phyloP scores from a whole-genome alignment of 2,113 vertebrate genomes.

The Vidua macroura region DNA sequence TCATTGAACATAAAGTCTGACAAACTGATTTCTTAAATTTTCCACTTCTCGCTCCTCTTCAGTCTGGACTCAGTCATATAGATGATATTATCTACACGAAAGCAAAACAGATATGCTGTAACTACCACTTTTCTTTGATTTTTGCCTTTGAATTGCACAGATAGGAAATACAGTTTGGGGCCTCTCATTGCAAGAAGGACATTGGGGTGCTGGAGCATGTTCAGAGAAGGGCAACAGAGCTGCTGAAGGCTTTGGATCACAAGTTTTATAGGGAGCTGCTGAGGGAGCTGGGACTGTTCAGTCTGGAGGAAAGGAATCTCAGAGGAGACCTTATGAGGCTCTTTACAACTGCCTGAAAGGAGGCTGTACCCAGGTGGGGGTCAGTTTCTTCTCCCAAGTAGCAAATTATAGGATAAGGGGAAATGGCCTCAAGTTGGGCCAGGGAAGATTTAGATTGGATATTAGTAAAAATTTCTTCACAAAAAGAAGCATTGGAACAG shows the following conservation, averaged over 20 bases:
- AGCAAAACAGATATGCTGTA: background rate
- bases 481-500: background rate
- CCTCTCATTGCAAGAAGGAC: background rate
- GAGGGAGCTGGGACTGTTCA: background rate
- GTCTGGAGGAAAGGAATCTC: background rate
- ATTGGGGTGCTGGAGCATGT: background rate
- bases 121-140: background rate
- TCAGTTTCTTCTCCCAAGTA: background rate
- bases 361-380: background rate
- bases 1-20: background rate
- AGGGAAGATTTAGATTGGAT: background rate
- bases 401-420: background rate
- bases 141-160: background rate
- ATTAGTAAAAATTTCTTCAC: background rate
- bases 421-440: background rate
- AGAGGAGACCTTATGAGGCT: rapidly evolving
- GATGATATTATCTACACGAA: background rate
- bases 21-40: background rate
- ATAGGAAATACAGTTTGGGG: background rate
- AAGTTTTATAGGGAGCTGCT: background rate
- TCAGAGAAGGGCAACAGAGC: background rate
- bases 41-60: background rate
- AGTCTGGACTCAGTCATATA: background rate
- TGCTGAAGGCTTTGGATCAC: background rate
- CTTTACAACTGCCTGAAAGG: background rate